Percentiles rank a stretch among this genome's conserved stretches.
These are phyloP conservation scores for Drosophila kambysellisi DNA, from an alignment of 2,888 invertebrate genomes.

Conservation along the genomic window DNA sequence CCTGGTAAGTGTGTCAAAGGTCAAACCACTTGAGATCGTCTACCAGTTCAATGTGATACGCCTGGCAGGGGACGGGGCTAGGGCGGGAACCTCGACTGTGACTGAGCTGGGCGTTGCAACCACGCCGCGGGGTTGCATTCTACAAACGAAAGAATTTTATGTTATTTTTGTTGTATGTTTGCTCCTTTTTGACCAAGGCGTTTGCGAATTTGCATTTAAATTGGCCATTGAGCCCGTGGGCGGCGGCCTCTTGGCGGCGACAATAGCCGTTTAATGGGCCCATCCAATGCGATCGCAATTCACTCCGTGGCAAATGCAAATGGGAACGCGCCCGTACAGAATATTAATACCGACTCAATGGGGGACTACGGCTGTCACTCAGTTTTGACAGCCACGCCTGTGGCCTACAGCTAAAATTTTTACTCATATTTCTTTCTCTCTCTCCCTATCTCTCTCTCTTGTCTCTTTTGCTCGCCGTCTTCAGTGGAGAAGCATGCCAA, in stretches of 20 bases:
- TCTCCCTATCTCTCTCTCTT: neutral
- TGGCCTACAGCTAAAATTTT: slow-evolving; percentile 50
- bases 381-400: slow-evolving; percentile 61
- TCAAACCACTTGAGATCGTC: slow-evolving; percentile 47
- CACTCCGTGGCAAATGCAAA: slow-evolving; percentile 62
- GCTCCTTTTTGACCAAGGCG: slow-evolving; percentile 52
- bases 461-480: slow-evolving; percentile 5
- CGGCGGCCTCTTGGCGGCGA: slow-evolving; percentile 62
- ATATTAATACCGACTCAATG: slow-evolving; percentile 39
- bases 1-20: slow-evolving; percentile 81
- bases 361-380: slow-evolving; percentile 51
- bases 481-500: slow-evolving; percentile 76
- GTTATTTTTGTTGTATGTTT: slow-evolving; percentile 9
- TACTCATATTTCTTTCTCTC: slow-evolving; percentile 8
- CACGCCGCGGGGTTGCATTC: slow-evolving; percentile 32
- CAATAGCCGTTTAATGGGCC: slow-evolving; percentile 71
- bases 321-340: slow-evolving; percentile 56
- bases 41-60: slow-evolving; percentile 17
- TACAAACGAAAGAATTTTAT: slow-evolving; percentile 32
- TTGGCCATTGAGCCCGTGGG: slow-evolving; percentile 58
- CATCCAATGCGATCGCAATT: slow-evolving; percentile 65
- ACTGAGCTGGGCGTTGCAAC: neutral
- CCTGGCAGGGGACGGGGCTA: slow-evolving; percentile 25
- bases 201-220: slow-evolving; percentile 71
- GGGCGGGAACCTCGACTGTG: neutral